Conservation (phyloP, 2,113 vertebrate genomes). For the Thalassarche chlororhynchos region DNA sequence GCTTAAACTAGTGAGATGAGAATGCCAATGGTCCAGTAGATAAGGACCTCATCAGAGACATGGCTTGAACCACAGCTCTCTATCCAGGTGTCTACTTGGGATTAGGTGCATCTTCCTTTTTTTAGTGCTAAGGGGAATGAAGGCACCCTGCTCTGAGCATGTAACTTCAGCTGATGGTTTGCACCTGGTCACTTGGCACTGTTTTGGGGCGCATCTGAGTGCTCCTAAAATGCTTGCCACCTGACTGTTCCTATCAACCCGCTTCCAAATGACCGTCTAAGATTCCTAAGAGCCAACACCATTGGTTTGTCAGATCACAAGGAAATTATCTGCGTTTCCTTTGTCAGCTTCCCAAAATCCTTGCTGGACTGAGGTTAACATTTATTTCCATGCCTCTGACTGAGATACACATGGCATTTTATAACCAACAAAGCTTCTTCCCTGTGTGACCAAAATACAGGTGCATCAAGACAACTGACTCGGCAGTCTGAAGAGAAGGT, state of each 20-base stretch:
- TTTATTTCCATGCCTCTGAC: not conserved
- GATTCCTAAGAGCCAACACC: not conserved
- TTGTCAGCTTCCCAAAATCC: not conserved
- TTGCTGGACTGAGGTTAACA: not conserved
- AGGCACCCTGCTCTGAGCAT: not conserved
- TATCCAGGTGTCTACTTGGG: not conserved
- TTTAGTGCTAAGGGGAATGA: not conserved
- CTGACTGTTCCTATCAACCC: not conserved
- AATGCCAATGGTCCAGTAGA: not conserved
- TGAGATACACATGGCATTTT: not conserved
- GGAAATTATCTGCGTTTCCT: not conserved
- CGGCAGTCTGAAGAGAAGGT: not conserved
- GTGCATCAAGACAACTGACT: not conserved
- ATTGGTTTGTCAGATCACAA: not conserved
- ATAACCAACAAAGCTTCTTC: not conserved
- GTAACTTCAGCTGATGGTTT: not conserved
- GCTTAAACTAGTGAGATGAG: not conserved
- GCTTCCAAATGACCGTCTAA: not conserved
- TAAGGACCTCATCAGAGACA: not conserved
- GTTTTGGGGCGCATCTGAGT: not conserved
- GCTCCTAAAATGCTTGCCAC: not conserved
- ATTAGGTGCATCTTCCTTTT: not conserved
- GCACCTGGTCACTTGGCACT: not conserved
- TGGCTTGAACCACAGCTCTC: not conserved
- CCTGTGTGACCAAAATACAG: not conserved